A percentile compares a stretch with the other conserved stretches of the same genome.
These are phyloP conservation scores for Lasioglossum lativentre DNA, from an alignment of 2,888 invertebrate species.

Conservation along the genomic window DNA sequence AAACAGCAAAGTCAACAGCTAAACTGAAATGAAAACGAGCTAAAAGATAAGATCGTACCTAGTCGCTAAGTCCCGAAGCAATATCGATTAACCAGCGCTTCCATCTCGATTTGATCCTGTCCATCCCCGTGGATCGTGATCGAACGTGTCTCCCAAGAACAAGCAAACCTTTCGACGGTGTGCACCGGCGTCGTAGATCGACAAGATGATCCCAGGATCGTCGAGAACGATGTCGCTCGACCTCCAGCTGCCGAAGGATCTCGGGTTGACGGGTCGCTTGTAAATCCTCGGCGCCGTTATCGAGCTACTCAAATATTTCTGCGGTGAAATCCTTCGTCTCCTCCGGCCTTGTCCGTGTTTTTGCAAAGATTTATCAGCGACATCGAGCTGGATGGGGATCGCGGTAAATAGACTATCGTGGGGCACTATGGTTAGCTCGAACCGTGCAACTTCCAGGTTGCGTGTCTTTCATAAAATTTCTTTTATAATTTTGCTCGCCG, in stretches of 20 bases:
- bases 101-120: background rate
- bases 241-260: constrained; percentile 18
- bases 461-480: background rate
- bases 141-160: constrained; percentile 8
- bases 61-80: background rate
- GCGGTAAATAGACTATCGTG: constrained; percentile 18
- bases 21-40: background rate
- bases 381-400: constrained; percentile 41
- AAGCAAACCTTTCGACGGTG: background rate
- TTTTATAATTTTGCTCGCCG: background rate
- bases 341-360: background rate
- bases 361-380: constrained; percentile 54
- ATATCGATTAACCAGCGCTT: background rate
- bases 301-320: constrained; percentile 61
- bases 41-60: background rate
- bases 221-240: constrained; percentile 17
- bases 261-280: constrained; percentile 39
- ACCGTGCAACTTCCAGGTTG: background rate
- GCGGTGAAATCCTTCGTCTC: constrained; percentile 31
- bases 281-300: constrained; percentile 60
- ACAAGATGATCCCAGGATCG: constrained; percentile 49
- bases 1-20: background rate
- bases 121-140: constrained; percentile 3
- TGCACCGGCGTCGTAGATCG: constrained; percentile 21
- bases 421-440: constrained; percentile 5